Conservation (phyloP, 2,797 vertebrate genomes). For the Clarias platycephalus region DNA sequence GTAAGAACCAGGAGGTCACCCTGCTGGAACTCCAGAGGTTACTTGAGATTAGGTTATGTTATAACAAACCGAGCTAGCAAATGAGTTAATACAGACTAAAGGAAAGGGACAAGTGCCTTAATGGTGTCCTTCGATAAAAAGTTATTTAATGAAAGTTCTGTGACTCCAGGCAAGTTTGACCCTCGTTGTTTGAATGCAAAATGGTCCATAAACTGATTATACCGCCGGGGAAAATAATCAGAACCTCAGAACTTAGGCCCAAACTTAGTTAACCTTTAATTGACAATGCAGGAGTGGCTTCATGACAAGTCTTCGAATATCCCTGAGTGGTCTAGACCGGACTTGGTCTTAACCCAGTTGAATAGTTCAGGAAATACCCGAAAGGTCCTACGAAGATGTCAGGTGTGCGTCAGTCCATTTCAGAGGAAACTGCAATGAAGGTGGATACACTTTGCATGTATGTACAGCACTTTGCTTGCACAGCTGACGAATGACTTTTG, state of each 20-base stretch:
- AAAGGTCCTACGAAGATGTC: neutral
- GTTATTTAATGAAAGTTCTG: neutral
- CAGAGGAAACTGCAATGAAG: neutral
- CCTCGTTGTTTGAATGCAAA: neutral
- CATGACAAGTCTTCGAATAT: neutral
- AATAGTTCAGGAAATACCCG: neutral
- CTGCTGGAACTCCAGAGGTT: neutral
- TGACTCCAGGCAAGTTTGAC: neutral
- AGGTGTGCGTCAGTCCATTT: neutral
- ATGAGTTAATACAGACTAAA: neutral
- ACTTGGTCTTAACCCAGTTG: neutral
- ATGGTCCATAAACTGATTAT: conserved; percentile 7
- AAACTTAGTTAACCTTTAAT: neutral
- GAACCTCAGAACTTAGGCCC: neutral
- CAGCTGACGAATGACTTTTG: neutral
- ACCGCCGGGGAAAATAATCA: neutral
- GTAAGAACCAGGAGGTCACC: neutral
- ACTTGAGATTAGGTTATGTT: neutral
- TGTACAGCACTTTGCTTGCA: neutral
- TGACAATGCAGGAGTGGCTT: neutral
- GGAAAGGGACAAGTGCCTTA: neutral
- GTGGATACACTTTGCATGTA: neutral
- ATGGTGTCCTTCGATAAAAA: neutral
- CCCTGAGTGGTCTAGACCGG: neutral
- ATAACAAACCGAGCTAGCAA: neutral